Percentiles rank a stretch among this genome's conserved stretches.
Conservation (phyloP, 2,113 vertebrate genomes). For the Heterochromis multidens region DNA sequence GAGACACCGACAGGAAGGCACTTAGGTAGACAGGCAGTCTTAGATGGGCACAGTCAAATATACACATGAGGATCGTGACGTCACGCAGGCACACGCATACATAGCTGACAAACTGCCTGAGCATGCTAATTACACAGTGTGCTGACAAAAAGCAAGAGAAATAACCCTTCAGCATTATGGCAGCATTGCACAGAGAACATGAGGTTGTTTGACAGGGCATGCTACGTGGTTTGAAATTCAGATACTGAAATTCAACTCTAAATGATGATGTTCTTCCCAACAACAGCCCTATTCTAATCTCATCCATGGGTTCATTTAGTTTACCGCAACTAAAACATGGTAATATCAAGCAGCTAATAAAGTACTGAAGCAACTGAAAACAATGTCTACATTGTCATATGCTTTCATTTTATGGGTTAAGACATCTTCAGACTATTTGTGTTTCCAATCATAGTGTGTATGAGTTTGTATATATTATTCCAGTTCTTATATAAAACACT, state of each 20-base stretch:
- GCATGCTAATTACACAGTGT: constrained; percentile 22
- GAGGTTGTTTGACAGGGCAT: neutral
- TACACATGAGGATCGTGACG: neutral
- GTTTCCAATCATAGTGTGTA: neutral
- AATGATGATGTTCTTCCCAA: neutral
- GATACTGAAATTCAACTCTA: neutral
- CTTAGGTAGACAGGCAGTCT: constrained; percentile 41
- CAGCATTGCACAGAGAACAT: neutral
- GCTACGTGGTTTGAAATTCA: neutral
- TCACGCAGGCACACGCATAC: constrained; percentile 9
- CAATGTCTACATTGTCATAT: neutral
- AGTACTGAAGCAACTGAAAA: neutral
- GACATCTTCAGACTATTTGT: neutral
- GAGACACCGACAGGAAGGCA: constrained; percentile 21
- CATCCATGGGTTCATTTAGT: too few relatives aligned
- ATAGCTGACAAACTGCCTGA: constrained; percentile 20
- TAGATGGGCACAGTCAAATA: constrained; percentile 18
- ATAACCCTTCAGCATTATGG: neutral
- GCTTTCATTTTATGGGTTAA: neutral
- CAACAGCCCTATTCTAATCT: neutral
- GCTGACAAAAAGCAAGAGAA: constrained; percentile 15
- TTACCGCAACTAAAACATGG: too few relatives aligned
- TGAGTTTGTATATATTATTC: neutral
- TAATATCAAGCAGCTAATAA: neutral
- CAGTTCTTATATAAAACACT: neutral